phyloP scores from a whole-genome alignment of 2,113 vertebrate genomes.

The Lathamus discolor region DNA sequence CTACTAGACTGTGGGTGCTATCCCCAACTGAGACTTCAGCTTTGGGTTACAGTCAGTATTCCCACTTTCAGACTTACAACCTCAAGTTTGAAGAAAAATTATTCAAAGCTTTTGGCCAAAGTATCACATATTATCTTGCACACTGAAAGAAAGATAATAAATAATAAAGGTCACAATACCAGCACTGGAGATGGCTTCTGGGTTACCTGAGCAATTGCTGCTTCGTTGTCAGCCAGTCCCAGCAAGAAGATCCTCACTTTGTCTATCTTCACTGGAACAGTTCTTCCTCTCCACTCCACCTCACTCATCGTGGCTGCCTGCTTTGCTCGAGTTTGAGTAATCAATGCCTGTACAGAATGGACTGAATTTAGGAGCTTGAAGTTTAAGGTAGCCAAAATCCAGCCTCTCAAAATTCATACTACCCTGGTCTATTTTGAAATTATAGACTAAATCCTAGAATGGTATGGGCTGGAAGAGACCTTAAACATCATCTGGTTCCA shows the following conservation, averaged over 20 bases:
- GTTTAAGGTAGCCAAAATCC: not conserved
- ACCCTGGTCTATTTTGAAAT: not conserved
- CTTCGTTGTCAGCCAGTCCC: constrained; percentile 92
- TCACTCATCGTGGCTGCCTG: constrained; percentile 98
- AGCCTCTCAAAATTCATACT: not conserved
- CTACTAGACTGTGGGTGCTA: not conserved
- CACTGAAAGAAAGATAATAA: not conserved
- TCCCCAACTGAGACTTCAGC: not conserved
- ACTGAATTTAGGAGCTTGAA: not conserved
- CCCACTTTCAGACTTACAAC: not conserved
- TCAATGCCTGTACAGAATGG: constrained; percentile 77
- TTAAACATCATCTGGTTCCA: not conserved
- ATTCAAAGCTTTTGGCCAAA: not conserved
- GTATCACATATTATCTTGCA: no score
- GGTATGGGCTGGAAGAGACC: not conserved
- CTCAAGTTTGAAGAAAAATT: not conserved
- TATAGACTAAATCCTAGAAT: not conserved
- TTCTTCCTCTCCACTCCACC: constrained; percentile 93
- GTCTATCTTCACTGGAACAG: constrained; percentile 93
- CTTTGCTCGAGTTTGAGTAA: constrained; percentile 95
- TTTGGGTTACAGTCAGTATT: not conserved
- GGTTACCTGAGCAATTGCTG: constrained; percentile 89
- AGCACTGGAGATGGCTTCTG: not conserved
- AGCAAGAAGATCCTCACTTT: constrained; percentile 94
- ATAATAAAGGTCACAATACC: not conserved